phyloP scores from a whole-genome alignment of 2,888 invertebrate species.

The Pristionchus arcanus region DNA sequence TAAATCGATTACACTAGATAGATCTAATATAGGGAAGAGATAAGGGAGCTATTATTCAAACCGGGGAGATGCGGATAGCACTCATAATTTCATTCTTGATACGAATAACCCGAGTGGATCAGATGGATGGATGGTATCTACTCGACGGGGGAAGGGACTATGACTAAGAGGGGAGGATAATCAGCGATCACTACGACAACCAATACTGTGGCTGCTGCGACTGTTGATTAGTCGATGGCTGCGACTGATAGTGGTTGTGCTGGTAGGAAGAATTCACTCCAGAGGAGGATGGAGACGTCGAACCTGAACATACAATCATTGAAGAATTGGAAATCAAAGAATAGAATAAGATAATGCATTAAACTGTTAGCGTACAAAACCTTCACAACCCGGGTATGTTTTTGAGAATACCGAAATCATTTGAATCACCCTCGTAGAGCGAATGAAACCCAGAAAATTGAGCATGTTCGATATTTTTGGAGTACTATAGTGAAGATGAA shows the following conservation, averaged over 20 bases:
- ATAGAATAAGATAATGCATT: not conserved
- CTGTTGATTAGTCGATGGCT: not conserved
- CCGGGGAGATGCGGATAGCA: not conserved
- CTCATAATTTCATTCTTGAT: not conserved
- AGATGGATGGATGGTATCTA: not conserved
- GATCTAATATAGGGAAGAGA: not conserved
- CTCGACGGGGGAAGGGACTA: not conserved
- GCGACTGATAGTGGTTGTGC: constrained; percentile 9
- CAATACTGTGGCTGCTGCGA: constrained; percentile 20
- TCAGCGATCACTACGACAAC: not conserved
- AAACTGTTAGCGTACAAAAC: no score
- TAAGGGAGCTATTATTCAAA: not conserved
- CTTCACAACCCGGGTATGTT: no score
- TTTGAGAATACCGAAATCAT: no score
- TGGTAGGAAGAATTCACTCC: not conserved
- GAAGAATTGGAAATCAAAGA: not conserved
- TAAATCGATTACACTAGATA: not conserved
- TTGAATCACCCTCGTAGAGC: no score
- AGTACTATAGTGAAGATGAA: not conserved
- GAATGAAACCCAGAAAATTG: no score
- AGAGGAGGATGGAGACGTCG: constrained; percentile 8
- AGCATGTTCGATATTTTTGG: no score
- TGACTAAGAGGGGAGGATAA: not conserved
- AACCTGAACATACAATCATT: not conserved
- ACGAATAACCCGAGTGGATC: not conserved